These are phyloP conservation scores for Ursus arctos DNA, from an alignment of 2,113 vertebrate genomes.

Conservation along the genomic window DNA sequence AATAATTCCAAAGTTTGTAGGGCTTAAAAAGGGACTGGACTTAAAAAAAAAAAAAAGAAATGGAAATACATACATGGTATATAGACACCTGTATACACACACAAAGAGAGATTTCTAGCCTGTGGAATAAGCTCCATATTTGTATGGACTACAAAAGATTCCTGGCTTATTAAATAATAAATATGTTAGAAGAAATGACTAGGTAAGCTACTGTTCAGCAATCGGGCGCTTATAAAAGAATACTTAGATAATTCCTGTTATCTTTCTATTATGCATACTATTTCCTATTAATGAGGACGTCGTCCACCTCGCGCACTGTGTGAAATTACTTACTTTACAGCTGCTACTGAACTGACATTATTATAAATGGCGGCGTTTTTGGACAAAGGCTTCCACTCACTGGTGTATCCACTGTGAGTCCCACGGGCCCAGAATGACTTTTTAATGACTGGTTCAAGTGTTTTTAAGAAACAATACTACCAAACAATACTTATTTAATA, in stretches of 20 bases:
- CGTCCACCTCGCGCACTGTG: background rate
- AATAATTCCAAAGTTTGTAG: background rate
- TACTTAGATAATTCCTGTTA: background rate
- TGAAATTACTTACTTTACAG: constrained; percentile 28
- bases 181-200: background rate
- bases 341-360: background rate
- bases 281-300: constrained; percentile 18
- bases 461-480: constrained; percentile 13
- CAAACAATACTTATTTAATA: background rate
- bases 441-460: background rate
- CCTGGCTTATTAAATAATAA: background rate
- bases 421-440: background rate
- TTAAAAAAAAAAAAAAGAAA: background rate
- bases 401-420: background rate
- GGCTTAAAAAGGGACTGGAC: background rate
- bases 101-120: background rate
- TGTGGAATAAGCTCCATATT: background rate
- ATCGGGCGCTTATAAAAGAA: background rate
- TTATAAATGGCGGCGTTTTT: background rate
- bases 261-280: background rate
- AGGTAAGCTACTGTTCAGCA: background rate
- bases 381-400: background rate
- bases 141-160: constrained; percentile 15
- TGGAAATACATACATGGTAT: background rate
- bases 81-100: background rate